Base-by-base conservation (phyloP, 2,888 invertebrate species). In the Amphipyra berbera region DNA sequence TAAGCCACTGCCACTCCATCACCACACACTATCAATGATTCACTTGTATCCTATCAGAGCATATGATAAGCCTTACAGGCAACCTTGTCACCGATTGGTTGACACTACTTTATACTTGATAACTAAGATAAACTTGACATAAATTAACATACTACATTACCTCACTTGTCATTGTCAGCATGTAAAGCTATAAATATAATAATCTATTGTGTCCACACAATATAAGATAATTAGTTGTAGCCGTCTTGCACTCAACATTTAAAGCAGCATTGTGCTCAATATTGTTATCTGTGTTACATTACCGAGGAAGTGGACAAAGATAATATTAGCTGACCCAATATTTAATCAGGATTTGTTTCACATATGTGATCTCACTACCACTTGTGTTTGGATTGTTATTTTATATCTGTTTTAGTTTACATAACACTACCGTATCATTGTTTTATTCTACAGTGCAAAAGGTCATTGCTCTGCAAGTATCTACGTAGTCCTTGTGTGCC, bases 1-100 rank as follows among this genome's bases (percentile, higher is more conserved):
- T 97, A 84, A 97, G 93, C 97, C 97, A 97, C 82, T 96, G 96
- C 97, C 97, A 97, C 95, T 97, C 97, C 97, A 97, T 97, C 84
- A 83, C 82, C 78, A 83, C 81, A 68, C 78, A 87, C 83, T 88
- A 85, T 81, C 78, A 73, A 64, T 73, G 82, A 70, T 84, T 73
- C 82, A 86, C 83, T 79, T 76, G 56, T 49, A 55, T 79, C 82
- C 84, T 85, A 86, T 86, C 85, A 88, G 81, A 82, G 82, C 85
- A 82, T 79, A 81, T 88, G 87, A 90, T 89, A 89, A 89, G 81
- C 77, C 77, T 64, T 73, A 79, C 66, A 78, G 78, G 71, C 83
- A 84, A 80, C 86, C 88, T 90, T 87, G 88, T 77, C 75, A 81
- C 79, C 84, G 87, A 93, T 92, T 93, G 92, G 93, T 83, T 83